These are phyloP conservation scores for Merluccius polli DNA, from an alignment of 2,797 vertebrate species.

Conservation along the genomic window DNA sequence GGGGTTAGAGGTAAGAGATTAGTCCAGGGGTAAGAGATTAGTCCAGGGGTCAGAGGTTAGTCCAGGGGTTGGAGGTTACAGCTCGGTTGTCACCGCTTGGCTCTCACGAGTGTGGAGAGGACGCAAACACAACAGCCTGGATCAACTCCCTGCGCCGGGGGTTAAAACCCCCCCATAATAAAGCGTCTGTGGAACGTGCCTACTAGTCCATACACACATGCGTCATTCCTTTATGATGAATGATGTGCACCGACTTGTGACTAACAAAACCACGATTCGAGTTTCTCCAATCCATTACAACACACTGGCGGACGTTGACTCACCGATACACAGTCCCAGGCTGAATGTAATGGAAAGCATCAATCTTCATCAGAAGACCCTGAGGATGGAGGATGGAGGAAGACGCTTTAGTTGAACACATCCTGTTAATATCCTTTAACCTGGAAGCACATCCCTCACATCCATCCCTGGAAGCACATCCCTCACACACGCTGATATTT, in stretches of 20 bases:
- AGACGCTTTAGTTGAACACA: background rate
- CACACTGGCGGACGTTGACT: slow-evolving; percentile 9
- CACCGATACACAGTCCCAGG: slow-evolving; percentile 82
- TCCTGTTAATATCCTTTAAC: background rate
- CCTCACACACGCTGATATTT: slow-evolving; percentile 2
- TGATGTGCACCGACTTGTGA: no score
- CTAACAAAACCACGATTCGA: background rate
- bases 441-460: background rate
- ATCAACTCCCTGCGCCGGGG: no score
- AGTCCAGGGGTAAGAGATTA: no score
- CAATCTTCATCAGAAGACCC: slow-evolving; percentile 85
- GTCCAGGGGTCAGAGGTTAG: no score
- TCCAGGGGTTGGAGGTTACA: no score
- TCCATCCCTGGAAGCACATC: background rate
- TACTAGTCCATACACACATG: background rate
- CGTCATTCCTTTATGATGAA: no score
- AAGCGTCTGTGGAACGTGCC: no score
- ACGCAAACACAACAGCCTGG: no score
- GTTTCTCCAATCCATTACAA: background rate
- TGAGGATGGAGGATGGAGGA: slow-evolving; percentile 36
- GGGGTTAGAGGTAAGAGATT: no score
- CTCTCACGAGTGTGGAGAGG: no score
- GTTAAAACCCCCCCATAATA: no score
- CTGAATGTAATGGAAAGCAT: slow-evolving; percentile 86
- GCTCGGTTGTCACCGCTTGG: no score